These are phyloP conservation scores for Pelodytes ibericus DNA, from an alignment of 2,797 vertebrate genomes.

Conservation along the genomic window DNA sequence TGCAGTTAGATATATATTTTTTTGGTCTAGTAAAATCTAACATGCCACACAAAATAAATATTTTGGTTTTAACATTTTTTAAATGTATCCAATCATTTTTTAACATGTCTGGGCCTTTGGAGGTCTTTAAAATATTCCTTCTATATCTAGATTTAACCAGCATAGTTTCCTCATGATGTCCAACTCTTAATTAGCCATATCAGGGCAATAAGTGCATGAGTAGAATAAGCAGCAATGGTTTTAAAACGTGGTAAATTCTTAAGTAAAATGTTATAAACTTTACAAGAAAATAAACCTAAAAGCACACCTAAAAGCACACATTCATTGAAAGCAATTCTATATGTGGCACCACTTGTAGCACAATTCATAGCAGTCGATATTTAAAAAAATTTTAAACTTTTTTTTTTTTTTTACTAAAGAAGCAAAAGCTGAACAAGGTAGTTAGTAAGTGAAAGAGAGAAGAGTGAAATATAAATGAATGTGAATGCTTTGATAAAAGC, in stretches of 20 bases:
- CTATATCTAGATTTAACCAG: slow-evolving; percentile 34
- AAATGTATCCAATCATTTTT: slow-evolving; percentile 29
- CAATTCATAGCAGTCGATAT: background rate
- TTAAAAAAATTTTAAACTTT: background rate
- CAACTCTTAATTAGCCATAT: slow-evolving; percentile 42
- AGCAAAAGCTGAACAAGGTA: no score
- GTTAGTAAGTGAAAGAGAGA: no score
- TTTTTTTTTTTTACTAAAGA: no score
- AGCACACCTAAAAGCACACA: background rate
- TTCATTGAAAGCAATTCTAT: slow-evolving; percentile 8
- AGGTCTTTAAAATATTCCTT: slow-evolving; percentile 21
- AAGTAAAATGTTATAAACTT: slow-evolving; percentile 17
- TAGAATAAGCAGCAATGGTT: slow-evolving; percentile 16
- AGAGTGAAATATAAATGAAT: no score
- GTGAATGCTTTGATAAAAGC: no score
- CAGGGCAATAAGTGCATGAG: slow-evolving; percentile 1
- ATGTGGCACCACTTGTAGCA: background rate
- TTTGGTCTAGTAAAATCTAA: slow-evolving; percentile 39
- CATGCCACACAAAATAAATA: slow-evolving; percentile 50
- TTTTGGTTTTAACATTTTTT: slow-evolving; percentile 38
- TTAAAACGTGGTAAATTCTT: slow-evolving; percentile 37
- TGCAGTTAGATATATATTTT: slow-evolving; percentile 44
- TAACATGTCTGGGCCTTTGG: slow-evolving; percentile 17
- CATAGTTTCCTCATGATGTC: slow-evolving; percentile 34
- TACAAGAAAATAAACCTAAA: slow-evolving; percentile 13